These are phyloP conservation scores for Notospermus geniculatus DNA, from an alignment of 1,140 invertebrate species.

Conservation along the genomic window DNA sequence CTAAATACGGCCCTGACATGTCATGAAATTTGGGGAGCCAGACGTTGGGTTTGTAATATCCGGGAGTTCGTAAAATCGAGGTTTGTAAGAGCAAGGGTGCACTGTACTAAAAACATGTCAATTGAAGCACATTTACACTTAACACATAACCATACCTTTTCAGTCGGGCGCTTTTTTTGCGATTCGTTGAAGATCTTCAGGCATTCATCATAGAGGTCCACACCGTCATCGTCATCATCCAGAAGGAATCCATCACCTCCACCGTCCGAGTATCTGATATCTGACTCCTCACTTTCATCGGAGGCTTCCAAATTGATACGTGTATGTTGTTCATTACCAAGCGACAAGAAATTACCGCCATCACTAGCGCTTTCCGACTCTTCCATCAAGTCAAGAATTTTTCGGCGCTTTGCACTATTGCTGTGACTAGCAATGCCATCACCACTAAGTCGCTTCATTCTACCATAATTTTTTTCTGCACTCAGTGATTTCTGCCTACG, in stretches of 20 bases:
- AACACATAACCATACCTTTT: conserved; percentile 9
- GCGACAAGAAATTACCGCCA: neutral
- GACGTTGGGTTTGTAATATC: no score
- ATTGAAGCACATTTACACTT: neutral
- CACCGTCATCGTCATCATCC: conserved; percentile 22
- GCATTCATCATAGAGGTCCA: conserved; percentile 69
- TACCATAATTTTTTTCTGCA: neutral
- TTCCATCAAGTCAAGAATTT: neutral
- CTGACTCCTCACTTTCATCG: neutral
- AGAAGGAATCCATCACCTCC: neutral
- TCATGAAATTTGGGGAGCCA: no score
- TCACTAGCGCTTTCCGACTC: conserved; percentile 10
- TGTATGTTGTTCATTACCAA: no score
- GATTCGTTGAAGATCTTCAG: conserved; percentile 69
- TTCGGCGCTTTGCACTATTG: conserved; percentile 2
- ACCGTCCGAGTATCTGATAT: neutral
- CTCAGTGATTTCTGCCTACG: neutral
- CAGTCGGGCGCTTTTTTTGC: neutral
- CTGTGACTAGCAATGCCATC: neutral
- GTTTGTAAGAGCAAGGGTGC: no score
- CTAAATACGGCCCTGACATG: no score
- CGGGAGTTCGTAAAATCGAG: no score
- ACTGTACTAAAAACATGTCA: neutral
- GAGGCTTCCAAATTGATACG: no score
- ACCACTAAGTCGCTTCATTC: neutral